phyloP scores from a whole-genome alignment of 2,113 vertebrate genomes.

The Pterocles burchelli region DNA sequence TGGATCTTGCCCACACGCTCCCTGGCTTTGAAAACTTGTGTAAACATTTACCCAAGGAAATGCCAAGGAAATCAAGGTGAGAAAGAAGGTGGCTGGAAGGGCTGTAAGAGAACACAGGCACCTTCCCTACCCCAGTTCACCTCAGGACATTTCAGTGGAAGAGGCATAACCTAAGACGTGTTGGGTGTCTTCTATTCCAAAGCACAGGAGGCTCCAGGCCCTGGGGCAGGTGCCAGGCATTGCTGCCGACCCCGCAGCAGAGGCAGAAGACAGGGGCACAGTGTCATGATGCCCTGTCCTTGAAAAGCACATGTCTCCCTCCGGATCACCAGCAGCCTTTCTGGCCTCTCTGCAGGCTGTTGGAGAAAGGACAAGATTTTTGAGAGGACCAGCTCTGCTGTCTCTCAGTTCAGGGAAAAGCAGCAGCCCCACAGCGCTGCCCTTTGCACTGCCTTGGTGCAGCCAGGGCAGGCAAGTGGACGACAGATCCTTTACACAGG shows the following conservation, averaged over 20 bases:
- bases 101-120: background rate
- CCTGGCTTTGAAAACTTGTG: slow-evolving; percentile 14
- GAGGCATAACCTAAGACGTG: background rate
- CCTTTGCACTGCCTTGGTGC: background rate
- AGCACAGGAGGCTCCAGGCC: background rate
- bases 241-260: background rate
- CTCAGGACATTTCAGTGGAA: background rate
- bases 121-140: background rate
- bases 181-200: background rate
- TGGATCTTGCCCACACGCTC: background rate
- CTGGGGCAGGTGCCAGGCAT: accelerated
- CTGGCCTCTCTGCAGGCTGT: accelerated
- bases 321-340: background rate
- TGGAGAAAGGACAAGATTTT: background rate
- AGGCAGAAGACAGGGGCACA: background rate
- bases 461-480: accelerated
- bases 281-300: background rate
- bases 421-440: background rate
- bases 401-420: background rate
- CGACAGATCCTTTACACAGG: background rate
- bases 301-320: accelerated
- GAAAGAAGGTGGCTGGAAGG: background rate
- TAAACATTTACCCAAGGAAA: slow-evolving; percentile 25
- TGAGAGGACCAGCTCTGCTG: background rate
- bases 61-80: slow-evolving; percentile 34